Percentiles rank a stretch among this genome's conserved stretches.
Evolutionary conservation across 1,140 invertebrate genomes (phyloP).

Genomic region (Drosophila novamexicana): DNA sequence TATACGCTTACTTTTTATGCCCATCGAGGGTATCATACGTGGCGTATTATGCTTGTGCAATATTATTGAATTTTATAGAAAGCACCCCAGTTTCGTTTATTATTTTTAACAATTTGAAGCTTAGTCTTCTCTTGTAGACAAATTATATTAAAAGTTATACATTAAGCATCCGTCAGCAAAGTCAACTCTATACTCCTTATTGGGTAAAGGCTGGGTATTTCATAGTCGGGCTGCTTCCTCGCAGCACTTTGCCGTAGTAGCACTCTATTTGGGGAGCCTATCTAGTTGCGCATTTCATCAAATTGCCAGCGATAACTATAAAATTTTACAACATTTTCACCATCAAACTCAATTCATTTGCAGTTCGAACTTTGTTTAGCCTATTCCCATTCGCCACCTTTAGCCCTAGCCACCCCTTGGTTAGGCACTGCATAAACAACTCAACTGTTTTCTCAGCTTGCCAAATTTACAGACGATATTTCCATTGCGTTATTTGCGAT

Average conservation of each 20-base stretch:
- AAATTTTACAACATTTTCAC: constrained; percentile 68
- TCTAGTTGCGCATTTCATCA: constrained; percentile 34
- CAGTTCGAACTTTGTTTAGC: constrained; percentile 35
- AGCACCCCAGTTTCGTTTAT: too few relatives aligned
- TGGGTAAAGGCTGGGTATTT: constrained; percentile 7
- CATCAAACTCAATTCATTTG: constrained; percentile 51
- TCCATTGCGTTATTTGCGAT: constrained; percentile 75
- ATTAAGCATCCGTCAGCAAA: too few relatives aligned
- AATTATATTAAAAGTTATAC: too few relatives aligned
- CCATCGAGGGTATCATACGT: not conserved
- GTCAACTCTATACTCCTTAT: too few relatives aligned
- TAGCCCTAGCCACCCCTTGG: constrained; percentile 30
- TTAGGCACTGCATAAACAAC: constrained; percentile 62
- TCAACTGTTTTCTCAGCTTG: constrained; percentile 46
- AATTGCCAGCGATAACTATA: constrained; percentile 64
- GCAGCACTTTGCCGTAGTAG: not conserved
- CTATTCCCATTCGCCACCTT: not conserved
- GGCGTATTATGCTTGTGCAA: not conserved
- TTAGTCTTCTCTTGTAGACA: too few relatives aligned
- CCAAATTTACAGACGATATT: constrained; percentile 55
- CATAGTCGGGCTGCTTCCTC: not conserved
- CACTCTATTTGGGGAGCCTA: constrained; percentile 5
- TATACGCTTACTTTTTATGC: constrained; percentile 19
- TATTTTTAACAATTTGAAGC: too few relatives aligned
- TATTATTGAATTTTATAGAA: too few relatives aligned